Evolutionary conservation across 2,797 vertebrate genomes (phyloP), one percentile per base, ranked within the genome.

Genomic region (Ficedula albicollis): DNA sequence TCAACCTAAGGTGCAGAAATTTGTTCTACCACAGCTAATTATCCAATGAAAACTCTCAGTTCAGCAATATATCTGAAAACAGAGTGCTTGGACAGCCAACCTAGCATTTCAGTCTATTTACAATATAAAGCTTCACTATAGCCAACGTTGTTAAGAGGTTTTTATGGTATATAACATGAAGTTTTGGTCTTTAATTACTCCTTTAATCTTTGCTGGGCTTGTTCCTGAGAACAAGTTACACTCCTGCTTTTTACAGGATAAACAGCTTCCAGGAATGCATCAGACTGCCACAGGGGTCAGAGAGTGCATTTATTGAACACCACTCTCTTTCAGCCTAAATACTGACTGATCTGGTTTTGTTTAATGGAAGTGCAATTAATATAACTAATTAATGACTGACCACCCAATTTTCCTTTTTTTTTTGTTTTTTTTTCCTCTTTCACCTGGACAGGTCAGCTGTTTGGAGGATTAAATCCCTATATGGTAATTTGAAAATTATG

Each of bases 131-230:
- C 58, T 87, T 79, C 75, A 60, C 68, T 90, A 75, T 22, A 74
- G 56, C 51, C 49, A 85, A 68, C 0, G 3, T 56, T 79, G 38
- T 92, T 89, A 96, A 84, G 68, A 80, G 60, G 27, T 83, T 96
- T 95, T 95, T 93, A 94, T 17, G 25, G 75, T 32, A 79, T 52
- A 64, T 67, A 92, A 34, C 49, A 72, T 80, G 58, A 85, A 77
- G 60, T 89, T 92, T 95, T 90, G 64, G 44, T 87, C 89, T 87
- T 89, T 96, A 96, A 95, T 94, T 94, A 92, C 54, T 80, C 60
- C 90, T 96, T 96, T 97, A 93, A 95, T 95, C 94, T 96, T 83
- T 93, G 25, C 39, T 87, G 56, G 56, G 30, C 38, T 96, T 72
- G 49, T 75, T 94, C 78, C 84, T 87, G 90, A 90, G 72, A 95